Evolutionary conservation across 2,797 vertebrate genomes (phyloP).

Genomic region (Enteromius trimaculatus): DNA sequence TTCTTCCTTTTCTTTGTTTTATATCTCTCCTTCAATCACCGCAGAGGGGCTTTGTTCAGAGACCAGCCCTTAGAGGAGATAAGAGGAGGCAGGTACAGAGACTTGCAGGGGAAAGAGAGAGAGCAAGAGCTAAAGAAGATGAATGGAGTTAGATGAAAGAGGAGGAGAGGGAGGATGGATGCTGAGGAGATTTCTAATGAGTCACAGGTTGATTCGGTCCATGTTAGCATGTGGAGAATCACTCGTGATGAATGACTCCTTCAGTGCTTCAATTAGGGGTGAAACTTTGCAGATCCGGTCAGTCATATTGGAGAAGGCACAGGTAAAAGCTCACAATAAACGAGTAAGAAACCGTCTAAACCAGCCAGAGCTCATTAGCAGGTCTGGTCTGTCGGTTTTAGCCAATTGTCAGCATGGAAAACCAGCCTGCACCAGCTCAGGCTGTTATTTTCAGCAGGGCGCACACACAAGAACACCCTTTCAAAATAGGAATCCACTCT

Average conservation of each 20-base stretch:
- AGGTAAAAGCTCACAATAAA: not conserved
- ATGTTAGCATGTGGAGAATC: conserved; percentile 51
- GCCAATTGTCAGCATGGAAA: not conserved
- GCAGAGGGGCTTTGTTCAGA: conserved; percentile 39
- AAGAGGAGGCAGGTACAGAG: conserved; percentile 29
- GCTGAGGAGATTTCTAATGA: conserved; percentile 57
- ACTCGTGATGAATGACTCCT: conserved; percentile 61
- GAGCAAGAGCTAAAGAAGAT: conserved; percentile 38
- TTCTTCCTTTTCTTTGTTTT: conserved; percentile 28
- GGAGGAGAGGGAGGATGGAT: conserved; percentile 42
- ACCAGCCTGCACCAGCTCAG: not conserved
- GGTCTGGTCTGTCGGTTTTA: not conserved
- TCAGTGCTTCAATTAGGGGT: conserved; percentile 58
- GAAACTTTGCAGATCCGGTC: conserved; percentile 48
- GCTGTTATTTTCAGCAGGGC: conserved; percentile 8
- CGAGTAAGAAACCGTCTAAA: not conserved
- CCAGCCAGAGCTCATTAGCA: not conserved
- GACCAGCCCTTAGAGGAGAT: conserved; percentile 46
- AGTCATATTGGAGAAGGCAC: conserved; percentile 27
- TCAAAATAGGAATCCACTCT: not conserved
- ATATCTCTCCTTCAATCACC: conserved; percentile 24
- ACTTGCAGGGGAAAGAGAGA: not conserved
- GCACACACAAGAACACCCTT: conserved; percentile 1
- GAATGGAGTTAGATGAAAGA: conserved; percentile 48
- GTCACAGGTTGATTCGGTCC: conserved; percentile 55